These are phyloP conservation scores for Glandiceps talaboti DNA, from an alignment of 53 echinoderm and acorn worm genomes.

Conservation along the genomic window DNA sequence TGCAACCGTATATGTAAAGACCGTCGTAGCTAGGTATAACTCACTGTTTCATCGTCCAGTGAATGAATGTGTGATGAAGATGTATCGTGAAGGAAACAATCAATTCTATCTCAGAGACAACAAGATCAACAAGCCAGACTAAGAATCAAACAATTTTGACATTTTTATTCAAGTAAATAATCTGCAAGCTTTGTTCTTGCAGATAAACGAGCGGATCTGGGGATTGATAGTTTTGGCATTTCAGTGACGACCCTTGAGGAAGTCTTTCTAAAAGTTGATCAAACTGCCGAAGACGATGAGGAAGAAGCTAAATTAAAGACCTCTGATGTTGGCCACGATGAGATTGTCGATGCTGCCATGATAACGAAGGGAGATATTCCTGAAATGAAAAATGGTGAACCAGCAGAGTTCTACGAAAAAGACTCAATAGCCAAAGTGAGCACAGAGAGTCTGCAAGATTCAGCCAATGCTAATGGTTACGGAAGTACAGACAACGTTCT, in stretches of 20 bases:
- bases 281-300: conserved; percentile 41
- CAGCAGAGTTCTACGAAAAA: neutral
- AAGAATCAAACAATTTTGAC: neutral
- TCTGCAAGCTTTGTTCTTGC: too few species aligned
- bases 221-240: conserved; percentile 88
- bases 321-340: neutral
- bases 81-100: too few species aligned
- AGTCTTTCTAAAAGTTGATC: conserved; percentile 93
- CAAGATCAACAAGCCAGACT: neutral
- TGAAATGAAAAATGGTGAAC: neutral
- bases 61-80: too few species aligned
- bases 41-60: too few species aligned
- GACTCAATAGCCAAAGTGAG: neutral
- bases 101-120: neutral
- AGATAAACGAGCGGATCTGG: conserved; percentile 43
- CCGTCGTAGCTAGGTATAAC: too few species aligned
- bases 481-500: neutral
- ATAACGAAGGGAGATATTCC: neutral
- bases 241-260: conserved; percentile 97
- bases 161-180: neutral
- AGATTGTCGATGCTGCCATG: neutral
- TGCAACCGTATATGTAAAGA: too few species aligned
- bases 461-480: neutral
- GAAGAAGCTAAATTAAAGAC: neutral
- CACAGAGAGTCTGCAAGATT: neutral